Evolutionary conservation across 2,888 invertebrate genomes (phyloP).

Genomic region (Amblyjoppa proteus): DNA sequence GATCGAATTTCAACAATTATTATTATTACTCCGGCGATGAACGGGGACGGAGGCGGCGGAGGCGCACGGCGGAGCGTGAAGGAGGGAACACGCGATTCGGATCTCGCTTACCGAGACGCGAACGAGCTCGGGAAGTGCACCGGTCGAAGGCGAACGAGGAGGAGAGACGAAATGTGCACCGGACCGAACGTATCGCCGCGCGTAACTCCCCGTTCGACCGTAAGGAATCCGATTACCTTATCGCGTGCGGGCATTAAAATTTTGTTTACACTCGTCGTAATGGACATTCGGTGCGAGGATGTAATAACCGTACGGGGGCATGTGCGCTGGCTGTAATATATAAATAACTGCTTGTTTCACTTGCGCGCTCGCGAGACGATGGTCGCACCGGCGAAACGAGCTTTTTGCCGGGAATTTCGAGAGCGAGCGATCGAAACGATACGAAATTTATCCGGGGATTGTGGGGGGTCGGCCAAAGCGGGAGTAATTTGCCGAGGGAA

Average conservation of each 20-base stretch:
- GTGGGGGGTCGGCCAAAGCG: background rate
- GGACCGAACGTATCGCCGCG: constrained; percentile 11
- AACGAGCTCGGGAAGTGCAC: background rate
- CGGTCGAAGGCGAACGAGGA: background rate
- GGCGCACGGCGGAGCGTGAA: constrained; percentile 24
- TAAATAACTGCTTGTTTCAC: constrained; percentile 7
- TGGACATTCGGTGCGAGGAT: constrained; percentile 67
- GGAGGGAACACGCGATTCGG: constrained; percentile 47
- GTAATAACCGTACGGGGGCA: constrained; percentile 58
- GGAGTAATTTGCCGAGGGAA: constrained; percentile 8
- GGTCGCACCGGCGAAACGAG: constrained; percentile 1
- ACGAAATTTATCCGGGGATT: constrained; percentile 14
- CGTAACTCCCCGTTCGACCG: constrained; percentile 52
- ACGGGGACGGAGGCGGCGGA: background rate
- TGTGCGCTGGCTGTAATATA: constrained; percentile 42
- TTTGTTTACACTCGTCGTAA: constrained; percentile 75
- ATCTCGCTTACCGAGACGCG: constrained; percentile 28
- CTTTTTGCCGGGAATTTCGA: constrained; percentile 10
- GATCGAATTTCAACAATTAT: constrained; percentile 82
- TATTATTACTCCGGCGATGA: constrained; percentile 74
- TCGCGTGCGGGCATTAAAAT: constrained; percentile 71
- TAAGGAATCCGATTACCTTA: constrained; percentile 77
- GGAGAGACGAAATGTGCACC: constrained; percentile 19
- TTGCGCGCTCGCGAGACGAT: background rate
- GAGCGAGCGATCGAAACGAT: background rate